Base-by-base conservation (phyloP, 2,797 vertebrate species). In the Muscicapa striata region DNA sequence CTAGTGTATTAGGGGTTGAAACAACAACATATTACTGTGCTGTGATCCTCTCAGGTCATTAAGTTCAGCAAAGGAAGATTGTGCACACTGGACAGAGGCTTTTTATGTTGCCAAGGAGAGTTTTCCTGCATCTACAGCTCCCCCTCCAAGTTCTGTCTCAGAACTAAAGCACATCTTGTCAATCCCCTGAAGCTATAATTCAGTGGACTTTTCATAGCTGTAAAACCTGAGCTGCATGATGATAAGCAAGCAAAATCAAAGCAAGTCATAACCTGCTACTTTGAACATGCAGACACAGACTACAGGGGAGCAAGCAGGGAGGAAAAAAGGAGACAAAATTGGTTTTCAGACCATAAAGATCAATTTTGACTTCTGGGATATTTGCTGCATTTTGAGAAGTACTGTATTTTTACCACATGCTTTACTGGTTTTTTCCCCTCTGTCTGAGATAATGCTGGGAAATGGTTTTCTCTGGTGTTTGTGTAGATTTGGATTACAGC, bases 221-320 rank as follows among this genome's bases (percentile, higher is more conserved):
- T 70, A 84, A 91, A 94, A 90, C 87, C 87, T 93, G 92, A 95
- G 68, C 89, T 88, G 79, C 84, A 90, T 95, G 70, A 68, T 61
- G 82, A 96, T 91, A 81, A 95, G 68, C 26, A 72, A 80, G 78
- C 38, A 69, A 91, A 93, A 93, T 76, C 89, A 92, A 94, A 90
- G 83, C 52, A 69, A 91, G 77, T 49, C 5, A 2, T 85, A 95
- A 80, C 57, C 76, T 61, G n/a, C 54, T 75, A 40, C 87, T 95
- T 80, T 67, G 77, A 91, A 74, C 57, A 55, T 24, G 23, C 40
- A 83, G 81, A 72, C 22, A 29, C 52, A 59, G 67, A 38, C 90
- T 90, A 18, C 5, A 63, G 63, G 26, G 74, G 27, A 85, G 32
- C 51, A 63, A 77, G 72, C 34, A 69, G 46, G 19, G 29, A 66